These are phyloP conservation scores for Tetragnatha montana DNA, from an alignment of 2,888 invertebrate genomes.

Conservation along the genomic window DNA sequence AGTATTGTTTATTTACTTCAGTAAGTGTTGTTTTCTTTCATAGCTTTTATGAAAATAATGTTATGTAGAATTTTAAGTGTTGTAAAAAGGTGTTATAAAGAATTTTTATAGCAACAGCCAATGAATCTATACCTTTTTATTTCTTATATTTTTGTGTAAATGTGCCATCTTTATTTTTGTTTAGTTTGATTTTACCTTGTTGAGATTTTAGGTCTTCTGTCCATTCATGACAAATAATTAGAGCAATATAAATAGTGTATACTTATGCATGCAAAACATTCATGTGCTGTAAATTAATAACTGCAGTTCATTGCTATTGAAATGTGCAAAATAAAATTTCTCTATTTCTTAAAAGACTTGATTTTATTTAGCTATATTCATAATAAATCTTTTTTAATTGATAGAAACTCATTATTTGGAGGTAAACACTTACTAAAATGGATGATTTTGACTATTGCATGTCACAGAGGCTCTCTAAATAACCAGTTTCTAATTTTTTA, in stretches of 20 bases:
- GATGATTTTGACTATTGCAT: too few species aligned
- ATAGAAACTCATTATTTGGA: too few species aligned
- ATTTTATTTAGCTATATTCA: neutral
- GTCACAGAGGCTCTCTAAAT: too few species aligned
- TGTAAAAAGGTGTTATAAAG: too few species aligned
- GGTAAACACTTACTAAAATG: too few species aligned
- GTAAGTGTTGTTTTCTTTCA: too few species aligned
- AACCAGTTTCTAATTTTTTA: too few species aligned
- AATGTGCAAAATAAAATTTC: constrained; percentile 33
- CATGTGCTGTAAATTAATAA: constrained; percentile 22
- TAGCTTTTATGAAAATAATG: too few species aligned
- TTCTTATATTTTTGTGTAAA: neutral
- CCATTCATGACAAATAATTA: neutral
- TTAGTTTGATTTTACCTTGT: neutral
- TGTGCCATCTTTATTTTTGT: constrained; percentile 18
- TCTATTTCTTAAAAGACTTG: constrained; percentile 19
- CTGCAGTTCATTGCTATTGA: constrained; percentile 19
- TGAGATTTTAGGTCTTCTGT: constrained; percentile 1
- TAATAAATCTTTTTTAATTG: too few species aligned
- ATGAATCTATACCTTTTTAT: neutral
- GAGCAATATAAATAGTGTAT: constrained; percentile 22
- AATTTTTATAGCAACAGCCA: too few species aligned
- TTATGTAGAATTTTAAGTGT: too few species aligned
- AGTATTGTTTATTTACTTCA: too few species aligned
- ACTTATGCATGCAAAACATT: constrained; percentile 10